Evolutionary conservation across 2,888 invertebrate species (phyloP).

Genomic region (Girardia tigrina): DNA sequence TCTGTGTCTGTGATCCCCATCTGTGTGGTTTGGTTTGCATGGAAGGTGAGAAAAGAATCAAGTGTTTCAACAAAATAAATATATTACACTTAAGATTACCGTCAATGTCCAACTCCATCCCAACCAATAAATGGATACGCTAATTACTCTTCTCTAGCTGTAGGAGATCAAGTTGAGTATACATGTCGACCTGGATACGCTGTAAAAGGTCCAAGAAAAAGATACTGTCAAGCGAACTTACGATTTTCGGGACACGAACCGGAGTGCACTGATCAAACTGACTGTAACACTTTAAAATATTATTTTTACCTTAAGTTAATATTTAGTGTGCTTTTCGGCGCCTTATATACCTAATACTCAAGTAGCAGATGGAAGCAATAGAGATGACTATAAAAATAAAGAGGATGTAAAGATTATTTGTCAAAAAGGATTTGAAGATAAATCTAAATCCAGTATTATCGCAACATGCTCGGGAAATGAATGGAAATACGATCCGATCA

Average conservation of each 20-base stretch:
- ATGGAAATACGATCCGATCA: constrained; percentile 27
- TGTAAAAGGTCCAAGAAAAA: constrained; percentile 21
- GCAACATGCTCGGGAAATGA: constrained; percentile 23
- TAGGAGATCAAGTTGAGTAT: background rate
- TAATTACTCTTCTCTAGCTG: background rate
- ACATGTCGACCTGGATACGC: constrained; percentile 24
- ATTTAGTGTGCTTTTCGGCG: constrained; percentile 30
- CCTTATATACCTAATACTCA: constrained; percentile 20
- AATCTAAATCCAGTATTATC: background rate
- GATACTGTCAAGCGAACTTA: constrained; percentile 31
- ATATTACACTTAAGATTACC: background rate
- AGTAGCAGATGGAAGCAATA: background rate
- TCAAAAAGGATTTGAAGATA: constrained; percentile 28
- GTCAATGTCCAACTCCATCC: background rate
- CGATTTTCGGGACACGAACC: constrained; percentile 11
- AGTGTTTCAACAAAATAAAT: background rate
- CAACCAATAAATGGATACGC: constrained; percentile 20
- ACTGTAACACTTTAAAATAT: background rate
- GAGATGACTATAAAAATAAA: constrained; percentile 27
- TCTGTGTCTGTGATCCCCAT: constrained; percentile 32
- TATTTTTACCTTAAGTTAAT: background rate
- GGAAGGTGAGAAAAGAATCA: background rate
- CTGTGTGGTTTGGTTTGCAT: constrained; percentile 32
- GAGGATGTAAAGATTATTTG: constrained; percentile 26
- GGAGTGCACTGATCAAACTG: constrained; percentile 28